Evolutionary conservation across 2,797 vertebrate genomes (phyloP), one percentile per base, ranked within the genome.

Genomic region (Crossoptilon crossoptilon): DNA sequence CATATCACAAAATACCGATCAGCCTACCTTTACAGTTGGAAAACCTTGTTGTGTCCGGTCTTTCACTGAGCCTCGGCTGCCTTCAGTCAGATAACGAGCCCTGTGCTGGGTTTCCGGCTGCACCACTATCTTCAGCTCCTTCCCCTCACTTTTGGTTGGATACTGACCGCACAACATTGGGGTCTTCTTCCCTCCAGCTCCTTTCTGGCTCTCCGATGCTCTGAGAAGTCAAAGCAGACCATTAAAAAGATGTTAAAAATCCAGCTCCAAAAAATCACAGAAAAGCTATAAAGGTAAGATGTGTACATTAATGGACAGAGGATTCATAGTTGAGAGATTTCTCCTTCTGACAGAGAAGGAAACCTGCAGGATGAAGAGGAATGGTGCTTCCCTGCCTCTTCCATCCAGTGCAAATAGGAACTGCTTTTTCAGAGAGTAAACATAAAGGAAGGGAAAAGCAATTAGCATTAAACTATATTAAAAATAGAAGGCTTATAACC

Each of bases 31-130:
- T 3, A 99, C 96, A 1, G 99, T 99, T 31, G 99, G 99, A 94
- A 99, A 99, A 87, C 99, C 98, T 97, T 99, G 99, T 93, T 99
- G 99, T 1, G 99, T 99, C 75, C 99, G 98, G 94, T 99, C 99
- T 93, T 99, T 99, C 83, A 99, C 99, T 1, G 99, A 99, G 66
- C 99, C 99, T 44, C 99, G 98, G 97, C 99, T 99, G 96, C 99
- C 99, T 97, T 99, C 99, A 0, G 99, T 99, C 96, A 99, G 98
- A 76, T 99, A 99, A 26, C 99, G 98, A 55, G 99, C 99, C 96
- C 99, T 90, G 97, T 99, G 99, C 91, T 99, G 99, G 53, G 98
- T 99, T 97, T 99, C 99, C 0, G 99, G 99, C 96, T 99, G 99
- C 43, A 99, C 97, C 60, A 99, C 96, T 93, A 99, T 99, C 97